These are phyloP conservation scores for Lissocephala sabroskyi DNA, from an alignment of 2,888 invertebrate species.

Conservation along the genomic window DNA sequence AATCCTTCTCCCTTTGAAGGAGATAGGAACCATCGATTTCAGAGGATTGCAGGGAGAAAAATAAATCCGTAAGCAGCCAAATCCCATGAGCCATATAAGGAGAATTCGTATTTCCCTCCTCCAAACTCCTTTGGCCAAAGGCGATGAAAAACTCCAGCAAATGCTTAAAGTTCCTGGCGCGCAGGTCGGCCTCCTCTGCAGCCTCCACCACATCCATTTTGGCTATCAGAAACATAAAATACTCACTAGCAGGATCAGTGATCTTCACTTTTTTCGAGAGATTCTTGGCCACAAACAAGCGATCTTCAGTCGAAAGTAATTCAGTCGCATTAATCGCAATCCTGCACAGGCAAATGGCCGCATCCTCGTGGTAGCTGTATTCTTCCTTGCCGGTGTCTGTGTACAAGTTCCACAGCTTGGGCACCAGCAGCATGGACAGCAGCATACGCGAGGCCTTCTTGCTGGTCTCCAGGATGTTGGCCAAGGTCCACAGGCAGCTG, in stretches of 20 bases:
- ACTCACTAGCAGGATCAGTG: constrained; percentile 41
- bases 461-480: constrained; percentile 62
- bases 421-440: constrained; percentile 64
- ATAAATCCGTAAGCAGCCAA: no score
- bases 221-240: constrained; percentile 58
- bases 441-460: constrained; percentile 50
- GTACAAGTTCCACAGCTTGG: constrained; percentile 60
- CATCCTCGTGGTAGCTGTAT: constrained; percentile 49
- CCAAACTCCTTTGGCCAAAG: no score
- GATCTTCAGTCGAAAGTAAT: constrained; percentile 38
- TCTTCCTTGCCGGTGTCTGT: constrained; percentile 15
- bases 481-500: constrained; percentile 67
- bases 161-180: constrained; percentile 7
- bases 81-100: no score
- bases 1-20: background rate
- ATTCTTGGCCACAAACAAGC: constrained; percentile 34
- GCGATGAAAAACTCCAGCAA: constrained; percentile 10
- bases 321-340: constrained; percentile 31
- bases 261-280: no score
- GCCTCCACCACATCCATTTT: constrained; percentile 26
- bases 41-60: no score
- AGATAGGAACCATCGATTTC: background rate
- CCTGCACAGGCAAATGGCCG: constrained; percentile 54
- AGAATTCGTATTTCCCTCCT: no score
- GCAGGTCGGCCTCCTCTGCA: constrained; percentile 3